Evolutionary conservation across 2,113 vertebrate genomes (phyloP).

Genomic region (Toxotes jaculatrix): DNA sequence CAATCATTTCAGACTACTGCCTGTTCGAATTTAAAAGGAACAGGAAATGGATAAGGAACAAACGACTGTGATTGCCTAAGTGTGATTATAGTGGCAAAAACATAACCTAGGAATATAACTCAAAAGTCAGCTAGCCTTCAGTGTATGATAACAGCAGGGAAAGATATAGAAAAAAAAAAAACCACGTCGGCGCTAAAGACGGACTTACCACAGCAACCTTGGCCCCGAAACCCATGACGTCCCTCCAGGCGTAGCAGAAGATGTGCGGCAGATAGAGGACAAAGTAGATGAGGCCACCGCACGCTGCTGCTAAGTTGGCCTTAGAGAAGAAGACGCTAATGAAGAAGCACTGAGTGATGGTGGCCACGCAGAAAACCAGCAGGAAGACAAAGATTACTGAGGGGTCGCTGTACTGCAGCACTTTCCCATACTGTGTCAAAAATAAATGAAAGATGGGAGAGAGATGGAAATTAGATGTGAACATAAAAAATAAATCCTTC

Average conservation of each 20-base stretch:
- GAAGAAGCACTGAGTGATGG: slow-evolving; percentile 96
- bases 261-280: slow-evolving; percentile 93
- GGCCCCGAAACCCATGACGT: slow-evolving; percentile 88
- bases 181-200: slow-evolving; percentile 24
- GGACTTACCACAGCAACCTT: slow-evolving; percentile 92
- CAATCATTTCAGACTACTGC: slow-evolving; percentile 23
- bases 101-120: slow-evolving; percentile 18
- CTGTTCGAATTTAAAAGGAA: slow-evolving; percentile 22
- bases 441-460: not conserved
- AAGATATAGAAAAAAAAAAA: slow-evolving; percentile 27
- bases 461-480: not conserved
- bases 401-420: slow-evolving; percentile 95
- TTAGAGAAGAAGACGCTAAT: slow-evolving; percentile 97
- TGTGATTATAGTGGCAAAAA: slow-evolving; percentile 30
- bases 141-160: slow-evolving; percentile 30
- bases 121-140: not conserved
- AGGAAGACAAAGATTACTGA: slow-evolving; percentile 94
- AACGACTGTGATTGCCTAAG: not conserved
- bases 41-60: not conserved
- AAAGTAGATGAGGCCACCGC: slow-evolving; percentile 97
- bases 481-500: not conserved
- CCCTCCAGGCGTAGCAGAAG: slow-evolving; percentile 94
- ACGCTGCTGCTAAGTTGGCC: slow-evolving; percentile 96
- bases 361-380: slow-evolving; percentile 90
- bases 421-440: slow-evolving; percentile 88